Evolutionary conservation across 1,140 invertebrate genomes (phyloP).

Genomic region (Ceratoteleas bidentatus): DNA sequence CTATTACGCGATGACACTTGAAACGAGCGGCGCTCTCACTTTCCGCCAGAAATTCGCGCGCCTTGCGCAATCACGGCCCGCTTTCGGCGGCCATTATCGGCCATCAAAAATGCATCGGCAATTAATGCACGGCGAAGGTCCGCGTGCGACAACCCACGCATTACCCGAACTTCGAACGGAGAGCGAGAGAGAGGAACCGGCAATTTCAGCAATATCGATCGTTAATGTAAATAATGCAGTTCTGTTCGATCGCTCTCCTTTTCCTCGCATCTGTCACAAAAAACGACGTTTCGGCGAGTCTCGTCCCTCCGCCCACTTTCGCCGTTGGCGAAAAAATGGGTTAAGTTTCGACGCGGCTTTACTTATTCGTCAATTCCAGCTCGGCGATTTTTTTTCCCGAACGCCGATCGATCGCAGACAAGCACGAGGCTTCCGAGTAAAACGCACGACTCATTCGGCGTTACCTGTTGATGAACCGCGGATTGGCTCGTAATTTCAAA

Average conservation of each 20-base stretch:
- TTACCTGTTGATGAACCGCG: too few species aligned
- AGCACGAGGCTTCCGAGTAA: too few species aligned
- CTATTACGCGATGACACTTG: constrained; percentile 63
- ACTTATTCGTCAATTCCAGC: too few species aligned
- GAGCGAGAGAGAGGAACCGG: constrained; percentile 37
- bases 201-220: constrained; percentile 59
- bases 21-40: constrained; percentile 56
- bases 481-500: too few species aligned
- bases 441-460: too few species aligned
- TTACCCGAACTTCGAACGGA: background rate
- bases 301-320: too few species aligned
- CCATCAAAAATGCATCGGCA: constrained; percentile 25
- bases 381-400: too few species aligned
- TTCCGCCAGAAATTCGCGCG: constrained; percentile 53
- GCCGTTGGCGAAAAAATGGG: too few species aligned
- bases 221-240: constrained; percentile 54
- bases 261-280: constrained; percentile 27
- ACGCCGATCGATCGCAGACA: too few species aligned
- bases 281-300: too few species aligned
- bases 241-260: constrained; percentile 34
- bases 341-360: too few species aligned
- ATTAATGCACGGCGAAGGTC: constrained; percentile 16
- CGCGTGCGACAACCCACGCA: too few species aligned
- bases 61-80: constrained; percentile 55
- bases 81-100: background rate